phyloP scores from a whole-genome alignment of 2,113 vertebrate genomes.

The Pseudorasbora parva region DNA sequence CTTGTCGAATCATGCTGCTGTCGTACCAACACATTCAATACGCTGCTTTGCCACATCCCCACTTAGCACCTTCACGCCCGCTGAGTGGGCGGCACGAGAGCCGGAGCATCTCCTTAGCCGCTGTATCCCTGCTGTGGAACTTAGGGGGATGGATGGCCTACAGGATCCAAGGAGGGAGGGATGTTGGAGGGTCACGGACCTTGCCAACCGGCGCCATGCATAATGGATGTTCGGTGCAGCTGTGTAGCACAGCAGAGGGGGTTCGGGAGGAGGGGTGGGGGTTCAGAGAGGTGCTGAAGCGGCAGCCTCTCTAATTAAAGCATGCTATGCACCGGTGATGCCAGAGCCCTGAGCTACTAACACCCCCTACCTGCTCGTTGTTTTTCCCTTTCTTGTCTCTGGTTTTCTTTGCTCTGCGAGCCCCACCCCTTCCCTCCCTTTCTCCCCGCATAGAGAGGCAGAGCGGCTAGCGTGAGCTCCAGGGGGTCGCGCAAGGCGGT shows the following conservation, averaged over 20 bases:
- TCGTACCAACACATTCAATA: neutral
- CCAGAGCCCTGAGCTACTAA: slow-evolving; percentile 56
- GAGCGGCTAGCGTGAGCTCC: slow-evolving; percentile 63
- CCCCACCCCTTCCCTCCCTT: slow-evolving; percentile 39
- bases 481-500: slow-evolving; percentile 63
- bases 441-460: slow-evolving; percentile 62
- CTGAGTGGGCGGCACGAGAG: slow-evolving; percentile 45
- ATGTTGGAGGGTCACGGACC: slow-evolving; percentile 42
- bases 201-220: slow-evolving; percentile 65
- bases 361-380: slow-evolving; percentile 58
- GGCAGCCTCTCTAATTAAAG: slow-evolving; percentile 75
- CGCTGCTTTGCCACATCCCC: slow-evolving; percentile 49
- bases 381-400: slow-evolving; percentile 7
- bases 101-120: neutral
- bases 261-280: neutral
- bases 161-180: slow-evolving; percentile 29
- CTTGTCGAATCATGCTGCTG: neutral
- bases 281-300: slow-evolving; percentile 68
- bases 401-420: slow-evolving; percentile 34
- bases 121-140: neutral
- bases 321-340: slow-evolving; percentile 69
- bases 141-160: neutral
- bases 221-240: slow-evolving; percentile 71
- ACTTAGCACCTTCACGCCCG: slow-evolving; percentile 71
- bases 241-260: slow-evolving; percentile 47